These are phyloP conservation scores for Acromyrmex heyeri DNA, from an alignment of 1,140 invertebrate genomes.

Conservation along the genomic window DNA sequence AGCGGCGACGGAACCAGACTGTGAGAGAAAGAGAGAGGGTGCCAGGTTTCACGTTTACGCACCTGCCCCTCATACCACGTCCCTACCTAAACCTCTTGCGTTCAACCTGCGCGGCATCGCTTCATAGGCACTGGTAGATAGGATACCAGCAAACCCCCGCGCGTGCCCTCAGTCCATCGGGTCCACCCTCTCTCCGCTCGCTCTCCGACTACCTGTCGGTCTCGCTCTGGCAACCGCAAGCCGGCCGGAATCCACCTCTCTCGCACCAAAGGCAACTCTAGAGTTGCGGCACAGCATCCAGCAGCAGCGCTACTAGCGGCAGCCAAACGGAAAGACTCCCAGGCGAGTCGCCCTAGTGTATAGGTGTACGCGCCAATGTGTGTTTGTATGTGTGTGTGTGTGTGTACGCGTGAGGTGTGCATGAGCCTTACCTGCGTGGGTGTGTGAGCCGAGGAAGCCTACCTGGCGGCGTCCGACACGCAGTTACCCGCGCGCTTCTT, in stretches of 20 bases:
- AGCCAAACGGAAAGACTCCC: constrained; percentile 84
- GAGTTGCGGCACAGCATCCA: constrained; percentile 84
- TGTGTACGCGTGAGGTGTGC: constrained; percentile 76
- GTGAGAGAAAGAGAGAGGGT: constrained; percentile 46
- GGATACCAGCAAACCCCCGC: constrained; percentile 66
- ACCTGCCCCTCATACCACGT: constrained; percentile 83
- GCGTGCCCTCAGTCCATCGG: constrained; percentile 64
- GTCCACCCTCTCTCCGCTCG: constrained; percentile 27
- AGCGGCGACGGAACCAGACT: not conserved
- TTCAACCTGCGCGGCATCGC: constrained; percentile 84
- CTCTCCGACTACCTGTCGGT: constrained; percentile 37
- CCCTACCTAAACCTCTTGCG: constrained; percentile 82
- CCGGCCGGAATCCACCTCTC: constrained; percentile 48
- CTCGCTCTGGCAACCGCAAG: constrained; percentile 48
- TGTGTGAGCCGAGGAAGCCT: constrained; percentile 82
- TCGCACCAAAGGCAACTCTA: constrained; percentile 54
- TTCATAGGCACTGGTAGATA: constrained; percentile 81
- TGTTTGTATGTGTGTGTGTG: not conserved
- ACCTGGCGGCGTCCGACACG: constrained; percentile 86
- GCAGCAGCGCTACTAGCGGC: constrained; percentile 87
- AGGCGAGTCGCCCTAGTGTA: constrained; percentile 65
- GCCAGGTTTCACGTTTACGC: constrained; percentile 71
- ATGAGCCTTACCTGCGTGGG: constrained; percentile 81
- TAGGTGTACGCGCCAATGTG: constrained; percentile 56
- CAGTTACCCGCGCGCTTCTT: constrained; percentile 82